A percentile compares a stretch with the other conserved stretches of the same genome.
Evolutionary conservation across 2,113 vertebrate species (phyloP).

Genomic region (Lamprotornis superbus): DNA sequence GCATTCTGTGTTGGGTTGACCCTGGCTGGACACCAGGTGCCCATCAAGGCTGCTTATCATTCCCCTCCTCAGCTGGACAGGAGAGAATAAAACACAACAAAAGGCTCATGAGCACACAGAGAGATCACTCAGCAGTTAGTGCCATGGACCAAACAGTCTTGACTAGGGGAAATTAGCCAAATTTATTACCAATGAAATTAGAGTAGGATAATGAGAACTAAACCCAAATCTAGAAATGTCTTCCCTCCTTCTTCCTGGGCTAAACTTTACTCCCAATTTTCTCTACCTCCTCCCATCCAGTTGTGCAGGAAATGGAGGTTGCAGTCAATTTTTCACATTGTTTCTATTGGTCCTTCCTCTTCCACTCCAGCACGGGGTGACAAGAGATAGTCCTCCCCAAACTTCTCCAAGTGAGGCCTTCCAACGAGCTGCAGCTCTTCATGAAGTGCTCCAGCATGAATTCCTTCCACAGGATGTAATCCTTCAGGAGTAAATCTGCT

Average conservation of each 20-base stretch:
- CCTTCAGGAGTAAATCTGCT: background rate
- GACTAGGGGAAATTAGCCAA: background rate
- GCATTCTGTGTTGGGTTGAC: background rate
- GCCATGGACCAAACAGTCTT: background rate
- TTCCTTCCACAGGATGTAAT: background rate
- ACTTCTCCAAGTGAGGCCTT: background rate
- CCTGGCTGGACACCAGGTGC: background rate
- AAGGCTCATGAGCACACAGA: background rate
- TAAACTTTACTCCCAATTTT: background rate
- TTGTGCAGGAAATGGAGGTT: background rate
- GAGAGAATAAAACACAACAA: background rate
- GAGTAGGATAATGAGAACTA: background rate
- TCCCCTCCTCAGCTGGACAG: background rate
- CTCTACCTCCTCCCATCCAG: background rate
- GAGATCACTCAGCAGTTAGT: background rate
- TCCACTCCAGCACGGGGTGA: background rate
- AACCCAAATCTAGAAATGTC: background rate
- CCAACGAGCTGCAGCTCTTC: fast-evolving
- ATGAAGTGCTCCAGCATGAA: background rate
- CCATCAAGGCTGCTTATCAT: background rate
- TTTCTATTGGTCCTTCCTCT: background rate
- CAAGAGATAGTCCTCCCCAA: background rate
- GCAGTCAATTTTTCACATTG: background rate
- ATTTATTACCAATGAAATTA: background rate
- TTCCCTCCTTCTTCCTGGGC: background rate